phyloP scores from a whole-genome alignment of 2,113 vertebrate species.

The Triplophysa rosa region DNA sequence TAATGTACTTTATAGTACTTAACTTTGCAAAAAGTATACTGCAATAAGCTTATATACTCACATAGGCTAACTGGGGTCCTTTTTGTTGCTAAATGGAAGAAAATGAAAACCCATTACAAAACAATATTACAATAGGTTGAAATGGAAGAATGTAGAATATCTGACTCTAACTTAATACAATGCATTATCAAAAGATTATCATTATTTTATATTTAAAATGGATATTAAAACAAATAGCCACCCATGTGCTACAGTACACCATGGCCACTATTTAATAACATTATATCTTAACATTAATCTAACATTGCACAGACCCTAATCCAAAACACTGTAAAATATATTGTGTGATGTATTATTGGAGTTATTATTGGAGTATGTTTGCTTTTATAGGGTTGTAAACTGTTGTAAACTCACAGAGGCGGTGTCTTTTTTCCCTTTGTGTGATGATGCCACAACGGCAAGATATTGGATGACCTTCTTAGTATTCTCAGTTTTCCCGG shows the following conservation, averaged over 20 bases:
- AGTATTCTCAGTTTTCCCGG: slow-evolving; percentile 97
- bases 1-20: no score
- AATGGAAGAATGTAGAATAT: neutral
- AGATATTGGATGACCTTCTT: slow-evolving; percentile 99
- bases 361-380: no score
- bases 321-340: no score
- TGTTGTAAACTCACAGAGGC: slow-evolving; percentile 76
- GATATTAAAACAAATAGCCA: no score
- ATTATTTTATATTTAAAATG: no score
- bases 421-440: slow-evolving; percentile 90
- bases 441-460: slow-evolving; percentile 90
- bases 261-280: no score
- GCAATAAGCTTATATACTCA: slow-evolving; percentile 77
- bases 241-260: no score
- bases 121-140: slow-evolving; percentile 1
- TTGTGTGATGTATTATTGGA: no score
- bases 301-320: no score
- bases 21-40: no score
- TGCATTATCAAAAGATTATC: neutral
- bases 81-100: slow-evolving; percentile 73
- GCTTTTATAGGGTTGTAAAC: no score
- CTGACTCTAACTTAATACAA: neutral
- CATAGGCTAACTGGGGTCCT: slow-evolving; percentile 86
- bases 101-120: neutral
- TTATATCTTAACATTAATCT: no score